phyloP scores from a whole-genome alignment of 35 echinoderm and acorn worm species.

The Ptychodera flava region DNA sequence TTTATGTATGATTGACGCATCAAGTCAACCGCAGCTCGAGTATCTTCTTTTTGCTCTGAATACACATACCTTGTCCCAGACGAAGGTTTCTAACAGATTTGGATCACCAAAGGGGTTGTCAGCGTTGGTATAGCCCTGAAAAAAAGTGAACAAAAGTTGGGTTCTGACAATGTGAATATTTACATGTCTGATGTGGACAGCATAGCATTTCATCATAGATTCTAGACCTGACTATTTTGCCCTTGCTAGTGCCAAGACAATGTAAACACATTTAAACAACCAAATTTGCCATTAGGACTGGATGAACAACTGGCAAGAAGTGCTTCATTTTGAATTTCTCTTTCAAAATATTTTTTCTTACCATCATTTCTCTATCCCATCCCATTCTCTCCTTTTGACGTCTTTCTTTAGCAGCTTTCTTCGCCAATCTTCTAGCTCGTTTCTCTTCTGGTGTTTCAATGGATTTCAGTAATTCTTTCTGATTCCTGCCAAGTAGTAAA shows the following conservation, averaged over 20 bases:
- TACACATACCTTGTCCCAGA: constrained; percentile 92
- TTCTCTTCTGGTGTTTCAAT: constrained; percentile 83
- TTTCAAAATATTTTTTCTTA: background rate
- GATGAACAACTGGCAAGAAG: background rate
- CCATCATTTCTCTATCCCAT: constrained; percentile 99
- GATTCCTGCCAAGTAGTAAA: constrained; percentile 33
- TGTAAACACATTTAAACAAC: background rate
- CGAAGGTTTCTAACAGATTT: constrained; percentile 88
- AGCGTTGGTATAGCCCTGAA: constrained; percentile 91
- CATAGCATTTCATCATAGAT: background rate
- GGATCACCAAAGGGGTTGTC: constrained; percentile 99
- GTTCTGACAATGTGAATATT: background rate
- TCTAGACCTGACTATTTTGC: background rate
- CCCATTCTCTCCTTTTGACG: constrained; percentile 93
- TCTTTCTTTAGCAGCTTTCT: constrained; percentile 81
- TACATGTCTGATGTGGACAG: background rate
- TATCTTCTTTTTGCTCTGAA: too few relatives aligned
- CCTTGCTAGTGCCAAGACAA: background rate
- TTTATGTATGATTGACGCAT: too few relatives aligned
- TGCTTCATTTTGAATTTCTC: background rate
- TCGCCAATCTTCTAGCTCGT: constrained; percentile 63
- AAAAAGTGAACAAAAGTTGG: constrained; percentile 10
- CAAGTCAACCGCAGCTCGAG: too few relatives aligned
- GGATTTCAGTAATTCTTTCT: constrained; percentile 74
- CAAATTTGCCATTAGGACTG: background rate